Evolutionary conservation across 1,140 invertebrate species (phyloP), one percentile per base, ranked within the genome.

Genomic region (Archivesica marissinica): DNA sequence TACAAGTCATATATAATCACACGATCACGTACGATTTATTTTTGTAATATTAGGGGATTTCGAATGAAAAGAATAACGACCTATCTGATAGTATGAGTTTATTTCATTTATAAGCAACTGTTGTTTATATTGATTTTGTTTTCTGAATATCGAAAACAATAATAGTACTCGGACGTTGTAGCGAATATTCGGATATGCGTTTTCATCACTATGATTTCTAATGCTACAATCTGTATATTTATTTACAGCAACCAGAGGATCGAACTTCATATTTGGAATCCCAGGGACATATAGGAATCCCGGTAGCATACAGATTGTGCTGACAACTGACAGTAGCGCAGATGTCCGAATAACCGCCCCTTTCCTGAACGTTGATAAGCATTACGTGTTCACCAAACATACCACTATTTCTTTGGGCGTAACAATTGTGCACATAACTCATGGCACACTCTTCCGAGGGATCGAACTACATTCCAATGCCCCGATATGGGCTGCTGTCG

Each of bases 211-310:
- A n/a, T n/a, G n/a, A n/a, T n/a, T n/a, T n/a, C n/a, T n/a, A n/a
- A n/a, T n/a, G n/a, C n/a, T n/a, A n/a, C n/a, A n/a, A n/a, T n/a
- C n/a, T n/a, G n/a, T n/a, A n/a, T n/a, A n/a, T n/a, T n/a, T n/a
- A n/a, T n/a, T 59, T 59, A 28, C 54, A 68, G 64, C 64, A 38
- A 68, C 33, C 9, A 39, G 39, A 38, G 64, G 64, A 20, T 38
- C 64, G 7, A 25, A 68, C 23, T 68, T 68, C 23, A 68, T 68
- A n/a, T 39, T 68, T 68, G 64, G 64, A 2, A 68, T 68, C 33
- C 64, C 64, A 3, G 64, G 64, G 13, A 17, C 64, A 39, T 39
- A 68, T 20, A 35, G 35, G 20, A 38, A 38, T 20, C 33, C 33
- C 4, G 15, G 2, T 6, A 23, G 33, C 23, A 44, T 68, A 4